Conservation (phyloP, 2,888 invertebrate genomes). For the Clivina fossor region DNA sequence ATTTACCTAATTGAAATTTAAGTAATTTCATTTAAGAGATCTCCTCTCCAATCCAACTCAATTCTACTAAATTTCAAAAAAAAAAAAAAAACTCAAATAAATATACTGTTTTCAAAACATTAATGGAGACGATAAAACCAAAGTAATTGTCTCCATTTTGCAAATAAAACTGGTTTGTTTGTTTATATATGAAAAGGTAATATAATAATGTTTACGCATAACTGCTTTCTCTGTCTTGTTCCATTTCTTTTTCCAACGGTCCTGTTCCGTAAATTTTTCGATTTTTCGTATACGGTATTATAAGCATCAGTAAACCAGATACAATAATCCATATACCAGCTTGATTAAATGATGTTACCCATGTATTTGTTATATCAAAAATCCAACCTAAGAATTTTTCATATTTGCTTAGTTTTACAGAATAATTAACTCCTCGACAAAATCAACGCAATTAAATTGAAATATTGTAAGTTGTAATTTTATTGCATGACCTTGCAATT, state of each 20-base stretch:
- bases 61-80: too few relatives aligned
- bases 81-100: too few relatives aligned
- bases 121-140: neutral
- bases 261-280: conserved; percentile 61
- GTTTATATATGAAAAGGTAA: neutral
- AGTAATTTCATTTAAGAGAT: too few relatives aligned
- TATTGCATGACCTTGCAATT: too few relatives aligned
- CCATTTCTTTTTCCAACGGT: conserved; percentile 56
- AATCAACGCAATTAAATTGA: too few relatives aligned
- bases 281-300: conserved; percentile 68
- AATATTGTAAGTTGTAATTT: too few relatives aligned
- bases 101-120: too few relatives aligned
- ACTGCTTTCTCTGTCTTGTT: conserved; percentile 46
- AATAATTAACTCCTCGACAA: too few relatives aligned
- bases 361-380: conserved; percentile 67
- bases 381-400: conserved; percentile 61
- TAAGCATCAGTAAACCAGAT: conserved; percentile 69
- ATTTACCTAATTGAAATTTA: neutral
- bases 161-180: too few relatives aligned
- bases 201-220: neutral
- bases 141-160: too few relatives aligned
- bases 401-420: too few relatives aligned
- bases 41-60: too few relatives aligned
- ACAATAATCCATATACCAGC: conserved; percentile 80
- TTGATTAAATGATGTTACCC: conserved; percentile 79